Conservation (phyloP, 2,797 vertebrate genomes). For the Ataeniobius toweri region DNA sequence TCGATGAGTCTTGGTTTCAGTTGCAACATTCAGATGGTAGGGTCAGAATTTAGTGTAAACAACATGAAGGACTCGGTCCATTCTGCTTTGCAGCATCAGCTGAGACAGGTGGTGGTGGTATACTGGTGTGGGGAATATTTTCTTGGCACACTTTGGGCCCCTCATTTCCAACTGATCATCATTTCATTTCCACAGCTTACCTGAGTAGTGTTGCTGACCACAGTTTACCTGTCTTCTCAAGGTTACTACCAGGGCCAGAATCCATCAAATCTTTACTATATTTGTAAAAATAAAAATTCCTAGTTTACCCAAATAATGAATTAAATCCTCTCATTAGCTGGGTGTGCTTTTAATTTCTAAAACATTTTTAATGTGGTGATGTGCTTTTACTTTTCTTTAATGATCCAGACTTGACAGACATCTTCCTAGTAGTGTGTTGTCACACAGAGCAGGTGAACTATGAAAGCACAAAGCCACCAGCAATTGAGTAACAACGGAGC, state of each 20-base stretch:
- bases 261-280: background rate
- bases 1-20: background rate
- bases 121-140: too few relatives aligned
- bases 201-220: background rate
- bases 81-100: background rate
- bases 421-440: background rate
- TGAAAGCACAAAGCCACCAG: conserved; percentile 6
- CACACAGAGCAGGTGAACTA: background rate
- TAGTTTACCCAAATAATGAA: too few relatives aligned
- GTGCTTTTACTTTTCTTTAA: background rate
- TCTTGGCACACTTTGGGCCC: background rate
- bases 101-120: background rate
- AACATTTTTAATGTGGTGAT: background rate
- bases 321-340: background rate
- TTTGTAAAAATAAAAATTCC: background rate
- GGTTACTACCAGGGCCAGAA: background rate
- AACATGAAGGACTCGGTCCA: too few relatives aligned
- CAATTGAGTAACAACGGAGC: conserved; percentile 37
- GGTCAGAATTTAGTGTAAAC: background rate
- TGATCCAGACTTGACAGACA: background rate
- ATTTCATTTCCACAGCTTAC: background rate
- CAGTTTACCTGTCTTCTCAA: background rate
- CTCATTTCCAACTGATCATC: background rate
- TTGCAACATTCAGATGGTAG: background rate
- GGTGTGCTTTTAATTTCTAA: background rate